These are phyloP conservation scores for Orius insidiosus DNA, from an alignment of 1,140 invertebrate genomes.

Conservation along the genomic window DNA sequence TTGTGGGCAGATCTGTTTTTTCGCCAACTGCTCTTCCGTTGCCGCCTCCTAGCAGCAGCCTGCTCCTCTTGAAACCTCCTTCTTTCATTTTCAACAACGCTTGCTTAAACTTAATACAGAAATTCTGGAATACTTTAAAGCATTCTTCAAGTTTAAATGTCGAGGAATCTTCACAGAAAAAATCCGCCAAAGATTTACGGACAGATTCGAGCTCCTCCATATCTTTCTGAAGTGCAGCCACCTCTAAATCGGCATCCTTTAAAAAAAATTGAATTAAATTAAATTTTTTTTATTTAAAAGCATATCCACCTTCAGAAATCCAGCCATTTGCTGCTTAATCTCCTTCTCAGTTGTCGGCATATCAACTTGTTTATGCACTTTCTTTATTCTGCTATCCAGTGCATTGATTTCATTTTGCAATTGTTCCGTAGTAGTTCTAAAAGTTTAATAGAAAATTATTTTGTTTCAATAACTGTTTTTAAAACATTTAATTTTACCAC, in stretches of 20 bases:
- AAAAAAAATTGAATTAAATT: too few relatives aligned
- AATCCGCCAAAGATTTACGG: conserved; percentile 65
- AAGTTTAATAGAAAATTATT: conserved; percentile 13
- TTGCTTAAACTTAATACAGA: conserved; percentile 69
- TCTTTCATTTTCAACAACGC: conserved; percentile 67
- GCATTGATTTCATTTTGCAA: conserved; percentile 76
- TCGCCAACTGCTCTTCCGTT: conserved; percentile 56
- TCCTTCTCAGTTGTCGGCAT: conserved; percentile 54
- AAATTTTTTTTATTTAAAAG: too few relatives aligned
- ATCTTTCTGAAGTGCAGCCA: conserved; percentile 55
- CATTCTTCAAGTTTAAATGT: conserved; percentile 92
- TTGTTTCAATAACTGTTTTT: too few relatives aligned
- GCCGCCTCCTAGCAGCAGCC: conserved; percentile 50
- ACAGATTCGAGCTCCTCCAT: conserved; percentile 67
- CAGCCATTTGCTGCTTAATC: conserved; percentile 71
- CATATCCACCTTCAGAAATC: too few relatives aligned
- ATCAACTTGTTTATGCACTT: conserved; percentile 66
- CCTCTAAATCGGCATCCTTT: conserved; percentile 68
- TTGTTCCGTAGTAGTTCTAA: conserved; percentile 76
- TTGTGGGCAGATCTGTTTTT: conserved; percentile 43
- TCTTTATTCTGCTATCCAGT: conserved; percentile 57
- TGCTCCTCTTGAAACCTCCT: conserved; percentile 65
- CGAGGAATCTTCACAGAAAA: conserved; percentile 84
- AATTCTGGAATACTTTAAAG: conserved; percentile 73
- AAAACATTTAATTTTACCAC: too few relatives aligned